Evolutionary conservation across 2,888 invertebrate genomes (phyloP).

Genomic region (Plebejus argus): DNA sequence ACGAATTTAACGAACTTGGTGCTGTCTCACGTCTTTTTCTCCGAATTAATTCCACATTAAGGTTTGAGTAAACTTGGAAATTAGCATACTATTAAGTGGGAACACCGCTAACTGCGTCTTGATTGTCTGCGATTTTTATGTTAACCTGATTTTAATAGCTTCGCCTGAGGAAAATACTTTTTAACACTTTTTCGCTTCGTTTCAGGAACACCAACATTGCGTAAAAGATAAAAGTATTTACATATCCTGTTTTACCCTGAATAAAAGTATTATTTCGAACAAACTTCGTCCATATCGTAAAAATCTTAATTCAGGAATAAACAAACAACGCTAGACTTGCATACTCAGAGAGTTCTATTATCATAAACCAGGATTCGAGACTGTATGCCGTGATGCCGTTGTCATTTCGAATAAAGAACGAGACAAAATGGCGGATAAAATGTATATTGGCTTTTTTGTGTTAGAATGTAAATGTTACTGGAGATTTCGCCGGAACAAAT

Average conservation of each 20-base stretch:
- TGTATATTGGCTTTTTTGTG: conserved; percentile 24
- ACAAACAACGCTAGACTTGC: conserved; percentile 23
- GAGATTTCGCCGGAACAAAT: conserved; percentile 15
- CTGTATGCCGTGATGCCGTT: conserved; percentile 39
- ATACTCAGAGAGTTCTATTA: conserved; percentile 34
- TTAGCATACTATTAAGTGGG: conserved; percentile 1
- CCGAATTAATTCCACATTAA: conserved; percentile 20
- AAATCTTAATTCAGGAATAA: conserved; percentile 22
- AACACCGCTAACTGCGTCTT: neutral
- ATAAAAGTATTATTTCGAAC: neutral
- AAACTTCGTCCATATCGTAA: conserved; percentile 5
- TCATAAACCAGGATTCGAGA: conserved; percentile 40
- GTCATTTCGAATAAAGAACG: conserved; percentile 32
- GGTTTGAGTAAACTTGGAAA: neutral
- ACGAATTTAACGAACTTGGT: conserved; percentile 15
- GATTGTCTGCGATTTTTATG: conserved; percentile 4
- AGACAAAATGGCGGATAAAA: conserved; percentile 28
- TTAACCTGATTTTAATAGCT: conserved; percentile 17
- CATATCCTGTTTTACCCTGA: neutral
- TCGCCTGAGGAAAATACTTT: neutral
- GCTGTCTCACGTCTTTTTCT: conserved; percentile 13
- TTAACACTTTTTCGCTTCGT: neutral
- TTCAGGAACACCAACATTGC: neutral
- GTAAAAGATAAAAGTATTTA: neutral
- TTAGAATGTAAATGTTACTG: conserved; percentile 30